These are phyloP conservation scores for Spicauda simplicius DNA, from an alignment of 2,888 invertebrate species.

Conservation along the genomic window DNA sequence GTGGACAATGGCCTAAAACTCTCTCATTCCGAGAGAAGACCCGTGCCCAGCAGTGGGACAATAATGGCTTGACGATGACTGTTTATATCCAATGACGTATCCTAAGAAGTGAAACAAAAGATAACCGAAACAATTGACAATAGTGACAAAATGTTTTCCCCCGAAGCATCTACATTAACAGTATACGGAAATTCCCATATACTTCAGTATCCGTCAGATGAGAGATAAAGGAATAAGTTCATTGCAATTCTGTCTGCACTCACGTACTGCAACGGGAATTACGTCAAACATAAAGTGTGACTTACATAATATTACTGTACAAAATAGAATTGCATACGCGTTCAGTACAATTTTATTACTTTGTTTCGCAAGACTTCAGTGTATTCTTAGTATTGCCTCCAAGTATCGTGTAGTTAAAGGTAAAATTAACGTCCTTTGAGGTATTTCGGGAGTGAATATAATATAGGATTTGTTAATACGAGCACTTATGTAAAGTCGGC, in stretches of 20 bases:
- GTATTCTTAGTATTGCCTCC: background rate
- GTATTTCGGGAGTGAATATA: no score
- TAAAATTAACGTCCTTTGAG: background rate
- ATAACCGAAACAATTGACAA: background rate
- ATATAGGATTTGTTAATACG: no score
- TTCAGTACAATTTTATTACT: constrained; percentile 30
- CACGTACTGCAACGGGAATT: constrained; percentile 8
- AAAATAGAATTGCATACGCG: constrained; percentile 25
- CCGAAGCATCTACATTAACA: background rate
- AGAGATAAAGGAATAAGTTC: background rate
- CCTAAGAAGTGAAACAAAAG: background rate
- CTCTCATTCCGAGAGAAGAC: no score
- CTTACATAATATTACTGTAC: constrained; percentile 18
- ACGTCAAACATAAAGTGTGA: constrained; percentile 20
- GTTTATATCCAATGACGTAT: no score
- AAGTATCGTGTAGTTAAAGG: background rate
- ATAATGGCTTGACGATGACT: no score
- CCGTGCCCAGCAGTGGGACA: no score
- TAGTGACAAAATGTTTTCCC: background rate
- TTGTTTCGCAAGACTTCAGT: constrained; percentile 13
- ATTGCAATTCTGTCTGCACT: constrained; percentile 10
- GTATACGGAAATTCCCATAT: background rate
- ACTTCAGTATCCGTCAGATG: background rate
- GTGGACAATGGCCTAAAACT: no score
- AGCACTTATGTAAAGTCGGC: no score